Conservation (phyloP, 1,140 invertebrate genomes). For the Calliopsis andreniformis region DNA sequence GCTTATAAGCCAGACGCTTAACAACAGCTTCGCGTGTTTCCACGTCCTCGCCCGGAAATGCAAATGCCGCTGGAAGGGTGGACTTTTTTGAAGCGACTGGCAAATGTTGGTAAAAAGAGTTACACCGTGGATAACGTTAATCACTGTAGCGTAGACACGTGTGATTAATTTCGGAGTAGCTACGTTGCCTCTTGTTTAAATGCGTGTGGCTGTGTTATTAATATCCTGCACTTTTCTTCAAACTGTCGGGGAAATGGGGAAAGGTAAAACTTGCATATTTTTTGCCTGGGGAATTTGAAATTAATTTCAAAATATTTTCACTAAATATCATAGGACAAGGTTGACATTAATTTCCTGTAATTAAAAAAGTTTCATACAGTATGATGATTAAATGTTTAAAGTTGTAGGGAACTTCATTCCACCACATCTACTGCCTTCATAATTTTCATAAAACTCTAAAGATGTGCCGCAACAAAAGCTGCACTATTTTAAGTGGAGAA, state of each 20-base stretch:
- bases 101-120: neutral
- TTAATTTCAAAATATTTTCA: no score
- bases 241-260: no score
- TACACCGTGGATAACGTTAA: neutral
- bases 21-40: slow-evolving; percentile 34
- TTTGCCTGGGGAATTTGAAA: no score
- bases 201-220: neutral
- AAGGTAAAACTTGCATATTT: no score
- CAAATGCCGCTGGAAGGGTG: neutral
- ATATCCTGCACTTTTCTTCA: neutral
- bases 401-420: no score
- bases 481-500: neutral
- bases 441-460: no score
- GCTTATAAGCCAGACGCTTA: neutral
- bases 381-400: no score
- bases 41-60: neutral
- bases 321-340: no score
- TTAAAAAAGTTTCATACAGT: no score
- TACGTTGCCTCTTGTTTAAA: neutral
- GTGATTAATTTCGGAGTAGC: neutral
- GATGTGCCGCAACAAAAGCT: no score
- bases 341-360: no score
- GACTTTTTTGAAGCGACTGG: neutral
- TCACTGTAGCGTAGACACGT: neutral
- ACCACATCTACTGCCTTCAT: no score